A percentile compares a stretch with the other conserved stretches of the same genome.
These are phyloP conservation scores for Palythoa heliodiscus DNA, from an alignment of 92 coral and sea anemone genomes.

Conservation along the genomic window DNA sequence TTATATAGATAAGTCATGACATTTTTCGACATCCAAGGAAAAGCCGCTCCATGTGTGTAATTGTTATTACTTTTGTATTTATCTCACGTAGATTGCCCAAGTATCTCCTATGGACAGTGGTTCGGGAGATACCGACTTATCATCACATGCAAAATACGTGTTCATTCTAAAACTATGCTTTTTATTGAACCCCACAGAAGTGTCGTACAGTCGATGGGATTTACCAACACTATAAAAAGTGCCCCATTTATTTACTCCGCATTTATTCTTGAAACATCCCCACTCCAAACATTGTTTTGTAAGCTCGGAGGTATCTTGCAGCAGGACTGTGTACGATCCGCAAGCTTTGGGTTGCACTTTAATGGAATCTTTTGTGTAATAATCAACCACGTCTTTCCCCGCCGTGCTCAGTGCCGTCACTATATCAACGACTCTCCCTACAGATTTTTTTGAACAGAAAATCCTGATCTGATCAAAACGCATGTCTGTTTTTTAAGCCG, in stretches of 20 bases:
- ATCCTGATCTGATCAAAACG: conserved; percentile 2
- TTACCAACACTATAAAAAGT: background rate
- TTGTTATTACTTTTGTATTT: background rate
- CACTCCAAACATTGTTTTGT: background rate
- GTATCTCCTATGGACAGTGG: background rate
- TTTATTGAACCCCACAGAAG: background rate
- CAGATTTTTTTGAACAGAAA: conserved; percentile 13
- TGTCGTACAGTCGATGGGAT: background rate
- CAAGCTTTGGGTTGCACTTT: conserved; percentile 5
- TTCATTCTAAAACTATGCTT: background rate
- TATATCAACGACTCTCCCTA: background rate
- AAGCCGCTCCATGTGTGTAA: too few relatives aligned
- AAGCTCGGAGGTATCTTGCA: background rate
- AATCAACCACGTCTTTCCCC: background rate
- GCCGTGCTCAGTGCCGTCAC: background rate
- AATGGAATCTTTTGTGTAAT: conserved; percentile 3
- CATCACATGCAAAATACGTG: background rate
- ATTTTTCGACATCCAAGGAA: too few relatives aligned
- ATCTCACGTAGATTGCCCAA: conserved; percentile 6
- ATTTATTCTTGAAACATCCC: background rate
- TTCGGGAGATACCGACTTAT: background rate
- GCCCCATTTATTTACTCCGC: background rate
- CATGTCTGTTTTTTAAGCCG: background rate
- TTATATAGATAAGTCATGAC: too few relatives aligned
- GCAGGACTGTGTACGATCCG: background rate